Base-by-base conservation (phyloP, 2,113 vertebrate genomes). In the Saguinus imperator region DNA sequence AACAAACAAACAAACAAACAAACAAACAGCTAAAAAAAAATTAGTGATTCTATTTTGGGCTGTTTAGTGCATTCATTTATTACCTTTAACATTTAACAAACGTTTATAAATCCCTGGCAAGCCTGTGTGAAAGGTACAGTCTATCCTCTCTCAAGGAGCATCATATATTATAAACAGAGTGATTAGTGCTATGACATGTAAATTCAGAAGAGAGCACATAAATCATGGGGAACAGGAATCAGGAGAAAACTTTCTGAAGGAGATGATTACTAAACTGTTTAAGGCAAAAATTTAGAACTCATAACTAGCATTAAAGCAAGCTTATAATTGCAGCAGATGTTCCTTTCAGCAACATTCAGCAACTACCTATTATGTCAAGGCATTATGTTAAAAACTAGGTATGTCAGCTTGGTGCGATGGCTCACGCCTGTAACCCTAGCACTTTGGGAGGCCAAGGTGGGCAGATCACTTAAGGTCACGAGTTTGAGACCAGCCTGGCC, bases 71-170 rank as follows among this genome's bases (percentile, higher is more conserved):
- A 94, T 87, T 97, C 79, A 95, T 68, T 91, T 93, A 94, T 83
- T 96, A 40, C 48, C 32, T 91, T 94, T 94, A 84, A 85, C 79
- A 96, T 45, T 95, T 57, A 94, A 83, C 40, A 97, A 94, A 97
- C 68, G 88, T 92, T 93, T 88, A 88, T 12, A 79, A 97, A 72
- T 12, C n/a, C n/a, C 87, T 86, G 93, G 55, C 91, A 58, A 95
- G n/a, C 9, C 23, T 94, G 29, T 86, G 18, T 91, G 77, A 87
- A 97, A 94, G 48, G 84, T 57, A 72, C 1, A 91, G 37, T 29
- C 75, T 40, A 83, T 84, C 35, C 17, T 58, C 29, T 70, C 45
- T 94, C 27, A 48, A 94, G 17, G 20, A 80, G 35, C 18, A 75
- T 6, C 43, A 48, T 45, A 76, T 45, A 85, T 83, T 72, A 89